Evolutionary conservation across 2,113 vertebrate species (phyloP), one percentile per base, ranked within the genome.

Genomic region (Cervus canadensis): DNA sequence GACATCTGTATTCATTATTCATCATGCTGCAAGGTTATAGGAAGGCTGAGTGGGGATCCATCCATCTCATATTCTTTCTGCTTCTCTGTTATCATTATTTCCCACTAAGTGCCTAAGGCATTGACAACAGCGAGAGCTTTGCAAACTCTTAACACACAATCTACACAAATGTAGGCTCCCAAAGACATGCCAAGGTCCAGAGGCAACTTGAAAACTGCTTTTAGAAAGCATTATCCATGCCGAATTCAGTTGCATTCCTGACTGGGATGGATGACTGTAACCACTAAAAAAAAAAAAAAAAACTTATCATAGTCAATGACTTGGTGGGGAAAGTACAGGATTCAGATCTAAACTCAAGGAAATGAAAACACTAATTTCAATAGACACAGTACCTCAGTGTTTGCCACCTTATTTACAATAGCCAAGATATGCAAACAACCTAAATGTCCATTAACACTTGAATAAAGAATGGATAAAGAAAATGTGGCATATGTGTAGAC

Each of bases 1-100:
- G 62, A 88, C 57, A 85, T 93, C 67, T 60, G 50, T 94, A 96
- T 89, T 97, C 97, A 97, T 91, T 97, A 94, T 74, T 84, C 56
- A 97, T 54, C 5, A 48, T 50, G 59, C 25, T 79, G 45, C 67
- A 97, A 78, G 11, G 93, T 93, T 91, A 91, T 43, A 74, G 36
- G 36, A 67, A 94, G 86, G 83, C 33, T 89, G 57, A 95, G 50
- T 74, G 67, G 50, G 93, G 82, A 93, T 21, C 7, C 30, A 82
- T 76, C 48, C 33, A 59, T 82, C 48, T 94, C 76, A 59, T n/a
- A 90, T 97, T 87, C 64, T 90, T 95, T 95, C 56, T 93, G 50
- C 5, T 79, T 88, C 48, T 84, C 81, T 88, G 45, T 33, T 33
- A 48, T 92, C 96, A 92, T 54, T 91, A 92, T 74, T 96, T 97